Conservation (phyloP, 2,113 vertebrate genomes). For the Rhabdornis inornatus region DNA sequence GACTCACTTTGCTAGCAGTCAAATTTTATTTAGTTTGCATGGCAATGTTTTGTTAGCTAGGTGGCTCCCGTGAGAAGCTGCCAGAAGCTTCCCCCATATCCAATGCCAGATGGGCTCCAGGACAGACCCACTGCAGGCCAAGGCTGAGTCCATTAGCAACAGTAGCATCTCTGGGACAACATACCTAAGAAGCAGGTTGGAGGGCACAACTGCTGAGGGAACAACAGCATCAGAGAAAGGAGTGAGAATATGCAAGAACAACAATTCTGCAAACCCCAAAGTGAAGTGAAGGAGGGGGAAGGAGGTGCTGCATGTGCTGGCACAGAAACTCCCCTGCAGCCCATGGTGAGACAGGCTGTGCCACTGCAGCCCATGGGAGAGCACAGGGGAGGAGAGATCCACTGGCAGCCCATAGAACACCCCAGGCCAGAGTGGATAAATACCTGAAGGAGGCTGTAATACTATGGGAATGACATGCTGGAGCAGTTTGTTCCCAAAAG, state of each 20-base stretch:
- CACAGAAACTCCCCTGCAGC: not conserved
- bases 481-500: not conserved
- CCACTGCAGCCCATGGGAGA: not conserved
- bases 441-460: not conserved
- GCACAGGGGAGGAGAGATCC: not conserved
- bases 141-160: not conserved
- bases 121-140: not conserved
- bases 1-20: not conserved
- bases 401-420: not conserved
- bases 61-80: not conserved
- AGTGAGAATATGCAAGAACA: not conserved
- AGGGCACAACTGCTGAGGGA: not conserved
- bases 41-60: not conserved
- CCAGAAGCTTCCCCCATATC: not conserved
- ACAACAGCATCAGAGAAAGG: not conserved
- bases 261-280: not conserved
- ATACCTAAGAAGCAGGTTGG: not conserved
- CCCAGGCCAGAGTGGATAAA: not conserved
- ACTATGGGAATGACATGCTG: not conserved
- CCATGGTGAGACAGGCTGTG: not conserved
- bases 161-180: not conserved
- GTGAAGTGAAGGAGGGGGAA: not conserved
- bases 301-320: not conserved
- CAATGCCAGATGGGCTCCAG: not conserved
- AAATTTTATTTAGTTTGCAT: not conserved